Percentiles rank a stretch among this genome's conserved stretches.
These are phyloP conservation scores for Leptinotarsa texana DNA, from an alignment of 1,140 invertebrate species.

Conservation along the genomic window DNA sequence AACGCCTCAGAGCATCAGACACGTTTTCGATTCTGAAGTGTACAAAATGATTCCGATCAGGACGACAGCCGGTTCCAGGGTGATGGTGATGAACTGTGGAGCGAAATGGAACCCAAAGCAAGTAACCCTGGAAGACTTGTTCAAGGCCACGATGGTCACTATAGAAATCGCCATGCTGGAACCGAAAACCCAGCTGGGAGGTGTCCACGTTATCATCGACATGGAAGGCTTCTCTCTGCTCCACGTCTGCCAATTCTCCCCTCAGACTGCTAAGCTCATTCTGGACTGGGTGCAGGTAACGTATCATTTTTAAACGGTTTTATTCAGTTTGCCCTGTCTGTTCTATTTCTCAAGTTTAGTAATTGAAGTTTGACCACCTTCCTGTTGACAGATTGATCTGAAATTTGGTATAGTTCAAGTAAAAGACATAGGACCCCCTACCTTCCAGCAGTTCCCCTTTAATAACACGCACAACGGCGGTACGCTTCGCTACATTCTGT, in stretches of 20 bases:
- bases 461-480: too few species aligned
- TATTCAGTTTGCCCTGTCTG: too few species aligned
- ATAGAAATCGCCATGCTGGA: conserved; percentile 66
- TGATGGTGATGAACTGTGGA: conserved; percentile 64
- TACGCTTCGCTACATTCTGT: too few species aligned
- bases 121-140: conserved; percentile 61
- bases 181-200: conserved; percentile 66
- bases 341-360: too few species aligned
- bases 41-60: conserved; percentile 63
- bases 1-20: conserved; percentile 57
- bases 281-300: conserved; percentile 69
- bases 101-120: conserved; percentile 70
- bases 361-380: not conserved
- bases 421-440: too few species aligned
- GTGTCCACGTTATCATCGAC: conserved; percentile 69
- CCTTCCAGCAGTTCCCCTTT: too few species aligned
- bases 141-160: conserved; percentile 62
- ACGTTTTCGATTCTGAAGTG: conserved; percentile 60
- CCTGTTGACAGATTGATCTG: too few species aligned
- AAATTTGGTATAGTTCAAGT: too few species aligned
- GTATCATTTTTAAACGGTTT: not conserved
- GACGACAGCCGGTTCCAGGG: conserved; percentile 59
- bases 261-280: conserved; percentile 66
- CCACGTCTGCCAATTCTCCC: conserved; percentile 74
- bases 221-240: conserved; percentile 67